Evolutionary conservation across 2,888 invertebrate species (phyloP), one percentile per base, ranked within the genome.

Genomic region (Apamea sordens): DNA sequence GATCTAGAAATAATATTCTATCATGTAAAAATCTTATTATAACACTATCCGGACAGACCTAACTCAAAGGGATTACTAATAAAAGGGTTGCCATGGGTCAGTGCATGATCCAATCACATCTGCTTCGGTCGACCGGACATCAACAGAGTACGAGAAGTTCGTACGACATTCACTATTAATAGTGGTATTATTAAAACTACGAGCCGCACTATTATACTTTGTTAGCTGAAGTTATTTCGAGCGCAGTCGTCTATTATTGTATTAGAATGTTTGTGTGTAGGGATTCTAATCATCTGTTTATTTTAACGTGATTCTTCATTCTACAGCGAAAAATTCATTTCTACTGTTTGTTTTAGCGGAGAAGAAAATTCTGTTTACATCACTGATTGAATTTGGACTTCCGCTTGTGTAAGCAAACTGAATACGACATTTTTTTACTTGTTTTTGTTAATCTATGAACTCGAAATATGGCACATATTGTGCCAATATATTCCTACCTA

Each of bases 181-280:
- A 76, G 28, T 69, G 53, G 7, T 36, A 44, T 87, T 71, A 83
- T 86, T 71, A 71, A 63, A 76, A 74, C 59, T n/a, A 71, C 56
- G 21, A 71, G 50, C 36, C 47, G 21, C 50, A 59, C 47, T 73
- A 32, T 69, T 63, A 63, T 70, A 77, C 69, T 59, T 73, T 78
- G 69, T 63, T 59, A 84, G 85, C 80, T 69, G 47, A n/a, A 69
- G 74, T 65, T 87, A 84, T 84, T 84, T 84, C 44, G 7, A 84
- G 88, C 73, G 36, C 36, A 44, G 47, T 56, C 24, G 18, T 61
- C 61, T 77, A 77, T 77, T 79, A 79, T 77, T 83, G 61, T 67
- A 76, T 50, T 24, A 71, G n/a, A 73, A 70, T 77, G 65, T 78
- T 50, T 79, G 47, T 63, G 50, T 64, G 71, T n/a, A 53, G 47